Base-by-base conservation (phyloP, 2,888 invertebrate genomes). In the Tigriopus californicus region DNA sequence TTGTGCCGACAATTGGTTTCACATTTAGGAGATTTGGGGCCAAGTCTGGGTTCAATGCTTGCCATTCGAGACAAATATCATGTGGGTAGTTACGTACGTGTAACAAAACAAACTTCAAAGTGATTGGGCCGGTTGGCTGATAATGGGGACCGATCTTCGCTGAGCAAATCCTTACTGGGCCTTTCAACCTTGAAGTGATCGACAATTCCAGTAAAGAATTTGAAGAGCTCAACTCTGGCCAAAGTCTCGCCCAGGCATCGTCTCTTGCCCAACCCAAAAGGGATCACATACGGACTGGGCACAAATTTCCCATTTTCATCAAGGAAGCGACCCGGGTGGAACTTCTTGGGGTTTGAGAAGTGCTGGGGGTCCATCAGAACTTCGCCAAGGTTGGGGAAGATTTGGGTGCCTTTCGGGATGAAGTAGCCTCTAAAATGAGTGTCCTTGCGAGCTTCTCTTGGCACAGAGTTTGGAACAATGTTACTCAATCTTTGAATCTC, bases 231-330 rank as follows among this genome's bases (percentile, higher is more conserved):
- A 15, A 53, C 25, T 22, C 18, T 24, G 13, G 59, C 59, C 15
- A 59, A 41, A 40, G 48, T 22, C 22, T 59, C 44, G 10, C 59
- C 59, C 24, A 25, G 52, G 41, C 59, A 59, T 15, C 22, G 15
- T 52, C 59, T 52, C 22, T 59, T 59, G 1, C 59, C 59, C 22
- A 59, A 22, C 2, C 40, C 15, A 25, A 59, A 59, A 22, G 52
- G 52, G 33, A 53, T 53, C 15, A 53, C n/a, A 12, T 10, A 20
- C 41, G 41, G 52, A 59, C 41, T 59, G 13, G 24, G 20, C 5
- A 18, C 20, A 41, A 53, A 52, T 49, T 52, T 41, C 1, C 48
- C 59, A 3, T n/a, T 10, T 13, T n/a, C 33, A 59, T 59, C 52
- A 8, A 59, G 41, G 41, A 59, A 59, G 20, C 59, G 8, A n/a